phyloP scores from a whole-genome alignment of 2,113 vertebrate genomes.

The Sterna hirundo region DNA sequence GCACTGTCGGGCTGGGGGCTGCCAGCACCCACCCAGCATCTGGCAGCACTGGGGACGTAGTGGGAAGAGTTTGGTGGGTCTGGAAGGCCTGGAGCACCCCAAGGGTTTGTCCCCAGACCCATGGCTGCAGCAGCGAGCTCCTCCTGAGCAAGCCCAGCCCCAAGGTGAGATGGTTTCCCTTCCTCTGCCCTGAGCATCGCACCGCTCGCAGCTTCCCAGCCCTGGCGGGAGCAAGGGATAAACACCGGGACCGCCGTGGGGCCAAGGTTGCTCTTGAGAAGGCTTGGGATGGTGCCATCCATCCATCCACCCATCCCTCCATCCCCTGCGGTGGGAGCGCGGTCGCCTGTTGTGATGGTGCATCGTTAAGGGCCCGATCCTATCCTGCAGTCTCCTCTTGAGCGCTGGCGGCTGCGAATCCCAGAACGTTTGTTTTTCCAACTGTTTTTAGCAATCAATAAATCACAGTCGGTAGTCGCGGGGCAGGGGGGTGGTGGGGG shows the following conservation, averaged over 20 bases:
- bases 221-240: rapidly evolving
- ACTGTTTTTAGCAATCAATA: background rate
- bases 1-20: rapidly evolving
- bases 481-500: background rate
- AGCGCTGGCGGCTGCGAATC: background rate
- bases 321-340: rapidly evolving
- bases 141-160: background rate
- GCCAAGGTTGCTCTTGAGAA: background rate
- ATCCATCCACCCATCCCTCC: too few relatives aligned
- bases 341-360: rapidly evolving
- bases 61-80: background rate
- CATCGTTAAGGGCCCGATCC: rapidly evolving
- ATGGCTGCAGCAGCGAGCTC: rapidly evolving
- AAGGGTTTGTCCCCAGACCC: rapidly evolving
- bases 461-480: rapidly evolving
- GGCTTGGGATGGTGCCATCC: background rate
- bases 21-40: background rate
- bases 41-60: rapidly evolving
- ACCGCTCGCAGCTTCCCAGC: rapidly evolving
- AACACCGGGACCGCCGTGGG: rapidly evolving
- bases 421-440: background rate
- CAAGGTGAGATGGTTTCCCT: background rate
- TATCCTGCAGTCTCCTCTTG: background rate
- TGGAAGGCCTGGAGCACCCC: background rate
- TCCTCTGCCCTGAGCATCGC: rapidly evolving